Evolutionary conservation across 1,140 invertebrate species (phyloP).

Genomic region (Metaphire vulgaris): DNA sequence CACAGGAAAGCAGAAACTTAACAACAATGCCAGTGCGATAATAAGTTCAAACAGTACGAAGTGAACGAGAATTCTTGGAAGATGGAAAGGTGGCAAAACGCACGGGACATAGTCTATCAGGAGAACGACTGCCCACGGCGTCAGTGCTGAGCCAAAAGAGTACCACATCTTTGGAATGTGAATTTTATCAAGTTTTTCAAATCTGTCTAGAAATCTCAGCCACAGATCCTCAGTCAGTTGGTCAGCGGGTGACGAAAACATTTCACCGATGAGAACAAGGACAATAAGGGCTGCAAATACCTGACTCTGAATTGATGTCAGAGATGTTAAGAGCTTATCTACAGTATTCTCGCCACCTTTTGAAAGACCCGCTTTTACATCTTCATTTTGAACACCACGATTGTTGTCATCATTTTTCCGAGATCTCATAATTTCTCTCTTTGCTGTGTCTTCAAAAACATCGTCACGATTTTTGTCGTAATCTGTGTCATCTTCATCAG

Average conservation of each 20-base stretch:
- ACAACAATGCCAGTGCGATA: background rate
- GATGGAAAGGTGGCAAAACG: background rate
- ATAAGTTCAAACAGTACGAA: background rate
- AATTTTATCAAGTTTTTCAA: background rate
- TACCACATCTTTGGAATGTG: background rate
- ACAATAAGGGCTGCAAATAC: constrained; percentile 15
- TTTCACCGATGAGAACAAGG: constrained; percentile 1
- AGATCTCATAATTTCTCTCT: too few species aligned
- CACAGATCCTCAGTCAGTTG: constrained; percentile 5
- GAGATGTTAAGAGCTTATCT: background rate
- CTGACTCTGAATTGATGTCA: constrained; percentile 8
- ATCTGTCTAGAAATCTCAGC: background rate
- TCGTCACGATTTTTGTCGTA: too few species aligned
- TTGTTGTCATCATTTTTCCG: too few species aligned
- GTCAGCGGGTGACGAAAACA: constrained; percentile 17
- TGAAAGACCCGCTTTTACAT: background rate
- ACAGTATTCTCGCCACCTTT: background rate
- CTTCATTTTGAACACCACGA: too few species aligned
- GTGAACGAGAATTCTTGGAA: constrained; percentile 14
- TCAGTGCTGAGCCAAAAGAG: background rate
- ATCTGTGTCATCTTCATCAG: too few species aligned
- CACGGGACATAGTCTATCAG: constrained; percentile 8
- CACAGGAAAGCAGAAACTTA: constrained; percentile 10
- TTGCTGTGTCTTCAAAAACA: too few species aligned
- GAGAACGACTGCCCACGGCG: constrained; percentile 12